Base-by-base conservation (phyloP, 2,888 invertebrate genomes). In the Drosophila hamatofila region DNA sequence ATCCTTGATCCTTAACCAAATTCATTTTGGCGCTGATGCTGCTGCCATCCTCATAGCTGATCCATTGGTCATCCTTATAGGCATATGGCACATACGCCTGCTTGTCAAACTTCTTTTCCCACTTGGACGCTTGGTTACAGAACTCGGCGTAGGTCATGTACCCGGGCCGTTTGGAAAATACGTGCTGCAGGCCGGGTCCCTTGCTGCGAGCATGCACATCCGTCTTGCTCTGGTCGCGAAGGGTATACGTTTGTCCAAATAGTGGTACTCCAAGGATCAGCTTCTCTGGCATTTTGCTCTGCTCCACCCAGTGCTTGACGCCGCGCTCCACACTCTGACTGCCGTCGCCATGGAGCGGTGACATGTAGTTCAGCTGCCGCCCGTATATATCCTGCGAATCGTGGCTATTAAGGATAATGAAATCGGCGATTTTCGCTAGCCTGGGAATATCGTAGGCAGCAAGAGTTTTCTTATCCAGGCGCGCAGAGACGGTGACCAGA, bases 31-130 rank as follows among this genome's bases (percentile, higher is more conserved):
- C 95, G 87, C 94, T 94, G 1, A 96, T 96, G 55, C 97, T 97
- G n/a, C 95, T 94, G 58, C 96, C 95, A 88, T 98, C 97, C 90
- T 98, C 98, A 89, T 96, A 98, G 1, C 97, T 97, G 2, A 98
- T 97, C 97, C 98, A 98, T 92, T 98, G 97, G 92, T 97, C 96
- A 11, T 95, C 96, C 77, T 94, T 95, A 92, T 93, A 96, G 1
- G 98, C 97, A 84, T 97, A 97, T 0, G 98, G 98, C 44, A 69
- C 83, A 35, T 59, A 48, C 8, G 75, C 70, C 21, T 3, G 1
- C 11, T 52, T 42, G 23, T 90, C 90, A 9, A 60, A 90, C 1
- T 55, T 18, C 12, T n/a, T 54, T 2, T 52, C 41, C 90, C 89
- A 94, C 56, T 46, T 60, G n/a, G 4, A 4, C 2, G 54, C 18